Percentiles rank a stretch among this genome's conserved stretches.
phyloP scores from a whole-genome alignment of 2,113 vertebrate genomes.

The Mustelus asterias region DNA sequence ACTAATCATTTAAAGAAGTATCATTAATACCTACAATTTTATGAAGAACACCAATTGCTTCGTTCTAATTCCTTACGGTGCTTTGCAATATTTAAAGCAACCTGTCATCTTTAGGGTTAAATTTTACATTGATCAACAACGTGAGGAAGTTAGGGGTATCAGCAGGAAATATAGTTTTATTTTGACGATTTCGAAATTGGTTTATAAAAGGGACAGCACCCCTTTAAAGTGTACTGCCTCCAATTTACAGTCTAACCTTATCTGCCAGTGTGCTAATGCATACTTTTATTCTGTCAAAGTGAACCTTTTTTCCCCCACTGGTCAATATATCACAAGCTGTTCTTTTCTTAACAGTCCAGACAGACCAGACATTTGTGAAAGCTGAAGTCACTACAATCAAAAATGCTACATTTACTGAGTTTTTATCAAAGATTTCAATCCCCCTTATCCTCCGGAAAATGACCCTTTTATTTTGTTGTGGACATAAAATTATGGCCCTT shows the following conservation, averaged over 20 bases:
- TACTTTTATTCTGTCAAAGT: constrained; percentile 52
- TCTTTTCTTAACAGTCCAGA: constrained; percentile 45
- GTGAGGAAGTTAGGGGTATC: background rate
- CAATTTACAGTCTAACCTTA: constrained; percentile 37
- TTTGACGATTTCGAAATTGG: constrained; percentile 17
- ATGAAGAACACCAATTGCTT: background rate
- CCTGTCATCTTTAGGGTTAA: background rate
- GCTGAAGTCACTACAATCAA: constrained; percentile 70
- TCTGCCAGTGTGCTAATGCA: background rate
- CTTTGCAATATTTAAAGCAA: constrained; percentile 5
- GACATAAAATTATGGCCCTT: constrained; percentile 95
- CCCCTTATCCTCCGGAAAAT: constrained; percentile 83
- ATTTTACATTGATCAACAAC: background rate
- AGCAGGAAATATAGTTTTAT: constrained; percentile 16
- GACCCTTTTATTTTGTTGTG: constrained; percentile 99
- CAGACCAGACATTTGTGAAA: constrained; percentile 62
- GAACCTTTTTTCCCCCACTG: constrained; percentile 43
- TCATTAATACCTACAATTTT: constrained; percentile 24
- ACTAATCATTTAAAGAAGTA: background rate
- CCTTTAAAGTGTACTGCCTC: constrained; percentile 5
- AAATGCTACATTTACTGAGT: constrained; percentile 79
- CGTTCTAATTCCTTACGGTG: background rate
- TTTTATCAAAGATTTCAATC: constrained; percentile 92
- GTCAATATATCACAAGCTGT: constrained; percentile 39
- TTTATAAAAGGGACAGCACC: background rate